Conservation (phyloP, 2,888 invertebrate genomes). For the Agrochola lota region DNA sequence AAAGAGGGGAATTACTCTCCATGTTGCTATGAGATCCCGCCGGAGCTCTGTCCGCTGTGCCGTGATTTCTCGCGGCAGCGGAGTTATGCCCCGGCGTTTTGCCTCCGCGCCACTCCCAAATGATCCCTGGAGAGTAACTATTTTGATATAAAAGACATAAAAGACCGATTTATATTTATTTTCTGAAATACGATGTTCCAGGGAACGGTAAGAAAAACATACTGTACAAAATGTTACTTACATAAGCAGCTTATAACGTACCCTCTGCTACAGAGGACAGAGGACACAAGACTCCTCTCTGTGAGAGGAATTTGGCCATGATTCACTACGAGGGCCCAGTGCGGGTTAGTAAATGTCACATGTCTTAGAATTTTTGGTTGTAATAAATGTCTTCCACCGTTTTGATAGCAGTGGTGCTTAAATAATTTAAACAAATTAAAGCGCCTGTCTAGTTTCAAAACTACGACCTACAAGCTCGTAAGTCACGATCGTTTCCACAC, state of each 20-base stretch:
- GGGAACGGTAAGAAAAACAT: neutral
- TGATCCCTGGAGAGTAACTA: neutral
- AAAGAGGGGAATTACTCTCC: too few relatives aligned
- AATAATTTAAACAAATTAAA: neutral
- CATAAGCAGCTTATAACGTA: too few relatives aligned
- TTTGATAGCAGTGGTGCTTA: too few relatives aligned
- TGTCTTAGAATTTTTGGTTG: too few relatives aligned
- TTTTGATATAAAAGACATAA: neutral
- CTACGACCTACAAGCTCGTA: neutral
- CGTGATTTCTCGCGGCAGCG: too few relatives aligned
- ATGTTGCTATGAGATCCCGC: too few relatives aligned
- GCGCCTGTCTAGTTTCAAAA: neutral
- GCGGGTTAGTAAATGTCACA: neutral
- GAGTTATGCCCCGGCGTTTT: too few relatives aligned
- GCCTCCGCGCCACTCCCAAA: too few relatives aligned
- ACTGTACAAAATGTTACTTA: neutral
- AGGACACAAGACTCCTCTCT: neutral
- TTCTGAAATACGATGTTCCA: neutral
- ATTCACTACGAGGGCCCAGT: neutral
- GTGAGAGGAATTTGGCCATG: neutral
- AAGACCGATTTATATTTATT: neutral
- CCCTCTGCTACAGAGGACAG: neutral
- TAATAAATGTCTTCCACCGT: too few relatives aligned
- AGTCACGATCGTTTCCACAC: neutral
- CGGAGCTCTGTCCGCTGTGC: too few relatives aligned